Evolutionary conservation across 2,797 vertebrate species (phyloP).

Genomic region (Clamator glandarius): DNA sequence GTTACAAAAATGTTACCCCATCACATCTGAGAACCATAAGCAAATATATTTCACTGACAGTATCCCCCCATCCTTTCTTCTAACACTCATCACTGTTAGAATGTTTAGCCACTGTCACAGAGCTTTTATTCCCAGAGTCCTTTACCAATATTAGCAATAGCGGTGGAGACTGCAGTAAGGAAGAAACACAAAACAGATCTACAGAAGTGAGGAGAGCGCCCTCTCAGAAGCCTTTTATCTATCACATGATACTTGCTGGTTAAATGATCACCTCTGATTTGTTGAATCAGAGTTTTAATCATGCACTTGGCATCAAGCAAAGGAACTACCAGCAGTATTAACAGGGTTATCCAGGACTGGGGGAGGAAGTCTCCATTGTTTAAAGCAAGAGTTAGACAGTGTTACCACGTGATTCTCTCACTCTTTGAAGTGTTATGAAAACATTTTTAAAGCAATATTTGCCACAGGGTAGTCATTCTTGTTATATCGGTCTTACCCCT

Average conservation of each 20-base stretch:
- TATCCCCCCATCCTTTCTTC: not conserved
- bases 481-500: constrained; percentile 25
- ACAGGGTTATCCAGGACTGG: not conserved
- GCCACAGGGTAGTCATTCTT: constrained; percentile 56
- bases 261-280: constrained; percentile 40
- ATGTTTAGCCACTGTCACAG: not conserved
- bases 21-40: not conserved
- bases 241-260: constrained; percentile 29
- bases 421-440: constrained; percentile 61
- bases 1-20: not conserved
- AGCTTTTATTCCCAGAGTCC: not conserved
- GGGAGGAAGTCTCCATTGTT: constrained; percentile 22
- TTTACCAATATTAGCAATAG: not conserved
- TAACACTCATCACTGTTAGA: not conserved
- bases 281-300: constrained; percentile 42
- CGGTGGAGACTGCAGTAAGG: not conserved
- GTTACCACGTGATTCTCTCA: constrained; percentile 46
- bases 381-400: constrained; percentile 23
- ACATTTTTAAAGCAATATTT: constrained; percentile 60
- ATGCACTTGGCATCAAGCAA: constrained; percentile 19
- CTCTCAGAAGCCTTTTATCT: constrained; percentile 2
- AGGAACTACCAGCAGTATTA: constrained; percentile 9
- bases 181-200: not conserved
- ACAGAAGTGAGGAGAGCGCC: not conserved
- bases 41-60: not conserved